Evolutionary conservation across 1,140 invertebrate genomes (phyloP), one percentile per base, ranked within the genome.

Genomic region (Zophobas morio): DNA sequence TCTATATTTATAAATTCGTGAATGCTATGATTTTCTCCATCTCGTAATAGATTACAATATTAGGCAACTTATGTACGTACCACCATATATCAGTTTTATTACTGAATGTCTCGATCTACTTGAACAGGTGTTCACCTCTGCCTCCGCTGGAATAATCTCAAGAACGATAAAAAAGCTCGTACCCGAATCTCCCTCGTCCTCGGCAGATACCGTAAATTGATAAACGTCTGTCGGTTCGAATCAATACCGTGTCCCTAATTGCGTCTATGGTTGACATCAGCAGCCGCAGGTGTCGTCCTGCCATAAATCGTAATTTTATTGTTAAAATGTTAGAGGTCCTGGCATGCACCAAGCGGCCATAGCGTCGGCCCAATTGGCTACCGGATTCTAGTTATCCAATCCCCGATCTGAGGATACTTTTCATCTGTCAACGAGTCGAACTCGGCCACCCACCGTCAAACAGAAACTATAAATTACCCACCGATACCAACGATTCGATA

Each of bases 311-410:
- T 37, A 66, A 66, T 66, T 66, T 66, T 66, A 66, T 66, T 66
- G 60, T 40, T 46, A 66, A 42, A 60, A 60, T 60, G 56, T 60
- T 60, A 66, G 60, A 66, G 37, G 60, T 66, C 56, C n/a, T 66
- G 60, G 60, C 40, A 66, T 66, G 60, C 60, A n/a, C 40, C 37
- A 66, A 42, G 72, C 72, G 72, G 72, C 72, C 72, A 74, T 74
- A 74, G 72, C 72, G 53, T 74, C 51, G 53, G 72, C 53, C 82
- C 83, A 83, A 84, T 82, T 83, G 83, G 83, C 83, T 84, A 84
- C 83, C 83, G 83, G 79, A 82, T 81, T 82, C 78, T 70, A 74
- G 79, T 84, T 84, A 84, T 84, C 83, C 83, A 84, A 84, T 84
- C 83, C 66, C 73, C 75, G 83, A 84, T 84, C 83, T 83, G 76